These are phyloP conservation scores for Stenurella melanura DNA, from an alignment of 2,888 invertebrate genomes.

Conservation along the genomic window DNA sequence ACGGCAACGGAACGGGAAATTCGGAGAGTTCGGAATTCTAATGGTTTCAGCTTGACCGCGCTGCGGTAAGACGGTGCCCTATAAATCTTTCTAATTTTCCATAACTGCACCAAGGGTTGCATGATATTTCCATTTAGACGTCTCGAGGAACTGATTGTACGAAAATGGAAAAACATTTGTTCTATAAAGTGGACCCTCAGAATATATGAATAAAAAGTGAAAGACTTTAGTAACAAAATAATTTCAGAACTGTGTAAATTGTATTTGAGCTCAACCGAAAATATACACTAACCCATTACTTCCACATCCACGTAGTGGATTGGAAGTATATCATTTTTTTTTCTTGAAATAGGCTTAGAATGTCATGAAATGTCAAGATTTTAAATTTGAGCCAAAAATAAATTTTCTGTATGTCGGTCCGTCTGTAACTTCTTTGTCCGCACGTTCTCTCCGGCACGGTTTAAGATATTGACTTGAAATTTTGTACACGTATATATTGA, in stretches of 20 bases:
- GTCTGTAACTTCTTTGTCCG: no score
- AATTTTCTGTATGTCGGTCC: no score
- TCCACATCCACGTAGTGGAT: no score
- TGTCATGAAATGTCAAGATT: no score
- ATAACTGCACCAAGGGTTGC: conserved; percentile 54
- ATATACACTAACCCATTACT: no score
- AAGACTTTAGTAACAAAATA: not conserved
- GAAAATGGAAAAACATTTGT: conserved; percentile 20
- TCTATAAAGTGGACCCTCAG: conserved; percentile 1
- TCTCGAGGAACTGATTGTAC: conserved; percentile 22
- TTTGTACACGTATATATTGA: no score
- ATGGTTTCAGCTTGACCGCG: conserved; percentile 67
- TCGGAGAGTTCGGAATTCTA: conserved; percentile 57
- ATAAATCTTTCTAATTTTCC: conserved; percentile 69
- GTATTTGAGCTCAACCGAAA: not conserved
- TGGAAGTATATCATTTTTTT: no score
- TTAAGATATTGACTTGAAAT: no score
- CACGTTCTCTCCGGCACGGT: no score
- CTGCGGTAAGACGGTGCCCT: conserved; percentile 62
- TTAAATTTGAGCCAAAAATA: no score
- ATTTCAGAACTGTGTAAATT: no score
- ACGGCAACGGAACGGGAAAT: conserved; percentile 13
- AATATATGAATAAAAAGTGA: conserved; percentile 16
- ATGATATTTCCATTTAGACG: conserved; percentile 30
- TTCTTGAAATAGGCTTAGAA: no score